Conservation (phyloP, 2,113 vertebrate genomes). For the Ammodytes marinus region DNA sequence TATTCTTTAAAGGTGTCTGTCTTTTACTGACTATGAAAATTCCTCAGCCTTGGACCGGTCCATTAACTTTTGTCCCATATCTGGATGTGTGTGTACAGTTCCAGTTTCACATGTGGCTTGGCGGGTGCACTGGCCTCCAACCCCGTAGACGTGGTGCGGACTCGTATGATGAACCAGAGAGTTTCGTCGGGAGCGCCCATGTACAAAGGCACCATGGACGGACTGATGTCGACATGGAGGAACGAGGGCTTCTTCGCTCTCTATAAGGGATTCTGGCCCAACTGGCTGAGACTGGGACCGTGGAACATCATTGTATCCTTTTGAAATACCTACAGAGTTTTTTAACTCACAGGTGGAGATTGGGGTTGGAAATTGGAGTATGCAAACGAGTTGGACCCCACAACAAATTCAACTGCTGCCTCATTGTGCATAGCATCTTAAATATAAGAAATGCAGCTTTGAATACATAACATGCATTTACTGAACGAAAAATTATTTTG, state of each 20-base stretch:
- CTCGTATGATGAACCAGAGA: conserved; percentile 89
- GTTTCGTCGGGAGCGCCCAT: conserved; percentile 80
- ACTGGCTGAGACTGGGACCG: conserved; percentile 96
- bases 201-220: conserved; percentile 87
- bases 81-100: conserved; percentile 60
- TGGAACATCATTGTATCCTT: conserved; percentile 99
- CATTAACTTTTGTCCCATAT: not conserved
- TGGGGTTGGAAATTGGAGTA: no score
- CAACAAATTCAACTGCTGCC: no score
- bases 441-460: no score
- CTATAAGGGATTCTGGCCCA: conserved; percentile 98
- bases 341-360: not conserved
- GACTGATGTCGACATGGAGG: conserved; percentile 92
- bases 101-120: conserved; percentile 87
- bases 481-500: no score
- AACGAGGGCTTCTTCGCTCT: conserved; percentile 97
- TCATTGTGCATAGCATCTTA: no score
- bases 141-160: conserved; percentile 88
- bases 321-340: not conserved
- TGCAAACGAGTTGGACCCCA: no score
- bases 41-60: not conserved
- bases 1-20: not conserved
- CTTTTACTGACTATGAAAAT: no score
- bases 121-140: conserved; percentile 88
- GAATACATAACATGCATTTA: no score